Conservation (phyloP, 2,888 invertebrate genomes). For the Helobdella robusta region DNA sequence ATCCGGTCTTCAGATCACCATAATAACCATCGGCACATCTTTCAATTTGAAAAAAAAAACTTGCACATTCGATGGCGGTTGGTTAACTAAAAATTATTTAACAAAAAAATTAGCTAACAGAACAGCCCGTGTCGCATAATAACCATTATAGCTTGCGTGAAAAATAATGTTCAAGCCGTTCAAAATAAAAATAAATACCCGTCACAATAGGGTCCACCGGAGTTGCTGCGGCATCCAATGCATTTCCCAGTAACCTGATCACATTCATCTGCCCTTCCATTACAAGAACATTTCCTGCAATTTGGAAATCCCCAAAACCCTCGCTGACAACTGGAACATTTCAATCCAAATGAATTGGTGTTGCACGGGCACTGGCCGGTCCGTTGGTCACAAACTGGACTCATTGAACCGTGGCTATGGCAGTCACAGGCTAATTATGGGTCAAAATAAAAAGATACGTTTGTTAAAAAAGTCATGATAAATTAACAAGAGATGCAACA, state of each 20-base stretch:
- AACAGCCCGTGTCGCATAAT: no score
- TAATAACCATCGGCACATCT: conserved; percentile 72
- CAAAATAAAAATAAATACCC: no score
- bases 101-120: no score
- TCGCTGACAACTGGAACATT: conserved; percentile 74
- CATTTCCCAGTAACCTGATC: conserved; percentile 82
- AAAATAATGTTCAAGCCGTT: no score
- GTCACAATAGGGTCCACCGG: conserved; percentile 81
- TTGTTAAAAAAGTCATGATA: not conserved
- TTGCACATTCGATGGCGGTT: no score
- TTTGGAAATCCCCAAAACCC: conserved; percentile 63
- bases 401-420: conserved; percentile 82
- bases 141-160: no score
- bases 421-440: conserved; percentile 74
- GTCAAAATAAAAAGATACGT: not conserved
- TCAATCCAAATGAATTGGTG: conserved; percentile 54
- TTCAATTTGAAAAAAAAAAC: no score
- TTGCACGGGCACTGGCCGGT: conserved; percentile 87
- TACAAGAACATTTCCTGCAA: conserved; percentile 87
- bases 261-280: conserved; percentile 88
- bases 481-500: not conserved
- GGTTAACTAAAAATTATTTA: no score
- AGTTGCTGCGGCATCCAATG: conserved; percentile 72
- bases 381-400: conserved; percentile 60
- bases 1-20: conserved; percentile 71